Percentiles rank a stretch among this genome's conserved stretches.
These are phyloP conservation scores for Babyrousa celebensis DNA, from an alignment of 2,797 vertebrate genomes.

Conservation along the genomic window DNA sequence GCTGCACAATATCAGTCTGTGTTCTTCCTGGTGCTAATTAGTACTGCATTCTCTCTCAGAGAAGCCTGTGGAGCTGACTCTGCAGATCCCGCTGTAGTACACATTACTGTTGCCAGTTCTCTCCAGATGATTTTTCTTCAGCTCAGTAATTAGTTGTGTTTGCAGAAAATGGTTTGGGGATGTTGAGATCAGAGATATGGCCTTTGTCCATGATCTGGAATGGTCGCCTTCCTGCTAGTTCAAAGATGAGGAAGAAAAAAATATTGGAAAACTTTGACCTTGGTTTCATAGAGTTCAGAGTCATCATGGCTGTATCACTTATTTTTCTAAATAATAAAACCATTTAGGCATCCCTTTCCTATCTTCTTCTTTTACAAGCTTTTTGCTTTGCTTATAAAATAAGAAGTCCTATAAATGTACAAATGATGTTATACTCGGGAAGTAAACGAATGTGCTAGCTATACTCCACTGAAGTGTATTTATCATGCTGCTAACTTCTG, in stretches of 20 bases:
- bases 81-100: background rate
- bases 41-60: background rate
- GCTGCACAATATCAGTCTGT: background rate
- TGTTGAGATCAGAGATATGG: conserved; percentile 53
- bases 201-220: conserved; percentile 48
- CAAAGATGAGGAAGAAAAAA: conserved; percentile 29
- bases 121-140: conserved; percentile 61
- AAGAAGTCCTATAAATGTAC: conserved; percentile 7
- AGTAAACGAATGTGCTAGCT: background rate
- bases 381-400: conserved; percentile 49
- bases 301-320: background rate
- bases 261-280: conserved; percentile 54
- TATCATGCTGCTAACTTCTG: background rate
- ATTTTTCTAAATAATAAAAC: conserved; percentile 48
- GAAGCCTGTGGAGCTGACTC: background rate
- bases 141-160: conserved; percentile 64
- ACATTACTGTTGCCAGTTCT: background rate
- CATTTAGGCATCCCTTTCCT: background rate
- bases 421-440: conserved; percentile 5
- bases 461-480: background rate
- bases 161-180: conserved; percentile 40
- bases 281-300: conserved; percentile 22
- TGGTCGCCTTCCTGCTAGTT: conserved; percentile 21
- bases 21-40: conserved; percentile 29
- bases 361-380: background rate